Conservation (phyloP, 2,113 vertebrate genomes). For the Embiotoca jacksoni region DNA sequence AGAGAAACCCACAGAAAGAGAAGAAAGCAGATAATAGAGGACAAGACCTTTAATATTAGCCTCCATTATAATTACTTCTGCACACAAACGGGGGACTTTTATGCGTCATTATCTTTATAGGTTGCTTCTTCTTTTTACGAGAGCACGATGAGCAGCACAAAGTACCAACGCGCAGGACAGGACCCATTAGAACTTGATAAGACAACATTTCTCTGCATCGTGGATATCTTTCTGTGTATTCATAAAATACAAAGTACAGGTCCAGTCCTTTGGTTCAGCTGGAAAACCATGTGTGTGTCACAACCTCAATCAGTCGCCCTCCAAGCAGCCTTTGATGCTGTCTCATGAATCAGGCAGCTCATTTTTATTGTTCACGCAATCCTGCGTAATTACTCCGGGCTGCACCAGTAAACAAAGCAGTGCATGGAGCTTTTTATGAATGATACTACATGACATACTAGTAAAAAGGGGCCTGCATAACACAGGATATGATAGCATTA, state of each 20-base stretch:
- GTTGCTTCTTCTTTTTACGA: background rate
- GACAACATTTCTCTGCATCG: conserved; percentile 2
- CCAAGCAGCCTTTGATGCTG: conserved; percentile 26
- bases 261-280: conserved; percentile 11
- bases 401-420: conserved; percentile 67
- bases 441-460: conserved; percentile 51
- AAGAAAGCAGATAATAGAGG: background rate
- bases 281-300: conserved; percentile 29
- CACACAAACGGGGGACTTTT: background rate
- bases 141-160: background rate
- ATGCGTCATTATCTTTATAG: conserved; percentile 7
- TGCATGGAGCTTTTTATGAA: conserved; percentile 52
- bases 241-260: background rate
- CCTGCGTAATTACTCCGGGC: conserved; percentile 63
- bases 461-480: conserved; percentile 23
- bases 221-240: background rate
- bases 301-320: conserved; percentile 2
- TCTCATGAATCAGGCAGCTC: conserved; percentile 58
- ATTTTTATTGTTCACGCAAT: conserved; percentile 67
- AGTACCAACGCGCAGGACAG: background rate
- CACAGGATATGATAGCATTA: conserved; percentile 35
- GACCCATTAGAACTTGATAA: background rate
- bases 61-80: conserved; percentile 23
- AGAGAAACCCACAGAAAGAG: background rate
- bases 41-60: background rate